Evolutionary conservation across 2,797 vertebrate genomes (phyloP), one percentile per base, ranked within the genome.

Genomic region (Lepilemur septentrionalis): DNA sequence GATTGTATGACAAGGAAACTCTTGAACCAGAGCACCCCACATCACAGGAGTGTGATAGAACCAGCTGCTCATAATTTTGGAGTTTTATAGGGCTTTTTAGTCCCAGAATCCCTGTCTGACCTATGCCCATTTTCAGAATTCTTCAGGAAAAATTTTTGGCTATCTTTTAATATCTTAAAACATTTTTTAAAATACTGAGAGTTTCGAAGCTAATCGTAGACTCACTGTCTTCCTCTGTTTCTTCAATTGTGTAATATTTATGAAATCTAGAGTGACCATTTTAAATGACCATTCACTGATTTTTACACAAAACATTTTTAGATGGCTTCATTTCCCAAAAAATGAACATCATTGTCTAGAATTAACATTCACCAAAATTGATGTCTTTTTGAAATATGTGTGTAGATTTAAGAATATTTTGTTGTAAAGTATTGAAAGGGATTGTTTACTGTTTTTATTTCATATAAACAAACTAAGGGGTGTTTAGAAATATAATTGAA

Each of bases 1-100:
- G 97, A 97, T 92, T 98, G 93, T 85, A 97, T 92, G 97, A 97
- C 97, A 97, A 96, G 91, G 67, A 96, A 97, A 97, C 96, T 93
- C 95, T 94, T 96, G 91, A 97, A 97, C 84, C 96, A 83, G 72
- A 92, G 89, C 50, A 11, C 80, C 41, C 10, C 35, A 86, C 95
- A 97, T 97, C 84, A 94, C 80, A 97, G 89, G 61, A 91, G 46
- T 88, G 82, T 41, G 67, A 88, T 59, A 72, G 69, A 96, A 93
- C 80, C 96, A 97, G 96, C 89, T 97, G 97, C 93, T 96, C 93
- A 84, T 93, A 90, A 97, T 97, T 97, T 92, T n/a, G 22, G 63
- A 97, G 46, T 86, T 97, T 96, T 93, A 79, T 70, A 52, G 30
- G 17, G 17, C 23, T 84, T 79, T 96, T 92, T 89, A 78, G 48